Base-by-base conservation (phyloP, 2,113 vertebrate genomes). In the Ibidorhyncha struthersii region DNA sequence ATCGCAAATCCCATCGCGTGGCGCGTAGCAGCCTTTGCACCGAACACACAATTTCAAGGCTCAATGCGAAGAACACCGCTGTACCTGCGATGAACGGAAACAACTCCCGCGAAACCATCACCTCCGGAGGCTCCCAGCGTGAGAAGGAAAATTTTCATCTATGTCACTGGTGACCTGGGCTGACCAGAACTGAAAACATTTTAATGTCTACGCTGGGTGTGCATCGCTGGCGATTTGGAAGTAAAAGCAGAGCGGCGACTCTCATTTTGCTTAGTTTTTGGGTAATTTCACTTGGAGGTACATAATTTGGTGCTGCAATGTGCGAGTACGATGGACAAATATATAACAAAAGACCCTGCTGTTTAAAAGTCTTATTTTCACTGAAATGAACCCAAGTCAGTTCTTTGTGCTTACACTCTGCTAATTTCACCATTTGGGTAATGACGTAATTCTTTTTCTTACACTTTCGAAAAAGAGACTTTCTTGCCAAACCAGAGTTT, bases 391-490 rank as follows among this genome's bases (percentile, higher is more conserved):
- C 74, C 69, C 73, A 32, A 91, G 34, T 26, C 0, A n/a, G 14
- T 67, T 73, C 69, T 91, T 61, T 69, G 73, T 52, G 83, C 74
- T 94, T 47, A 3, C 70, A 8, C 52, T 59, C 78, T 76, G 81
- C 87, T 82, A 17, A 61, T 93, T 85, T 53, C 87, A 65, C 84
- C 43, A 66, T 55, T 38, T n/a, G 87, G 81, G 78, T 38, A 43
- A 63, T 29, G 90, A 90, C 2, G 18, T n/a, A 32, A 76, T 82
- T 86, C 56, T 89, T 85, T 59, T 87, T 47, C 77, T 82, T 87
- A 41, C 14, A 62, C 85, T 95, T 93, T 93, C 84, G 49, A 86
- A 88, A 94, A 49, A 82, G 89, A 71, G 66, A 56, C 71, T 40
- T 45, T 8, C 71, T 77, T 85, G 85, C 71, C 92, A 96, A 96